A percentile compares a stretch with the other conserved stretches of the same genome.
Evolutionary conservation across 2,113 vertebrate genomes (phyloP).

Genomic region (Malurus melanocephalus): DNA sequence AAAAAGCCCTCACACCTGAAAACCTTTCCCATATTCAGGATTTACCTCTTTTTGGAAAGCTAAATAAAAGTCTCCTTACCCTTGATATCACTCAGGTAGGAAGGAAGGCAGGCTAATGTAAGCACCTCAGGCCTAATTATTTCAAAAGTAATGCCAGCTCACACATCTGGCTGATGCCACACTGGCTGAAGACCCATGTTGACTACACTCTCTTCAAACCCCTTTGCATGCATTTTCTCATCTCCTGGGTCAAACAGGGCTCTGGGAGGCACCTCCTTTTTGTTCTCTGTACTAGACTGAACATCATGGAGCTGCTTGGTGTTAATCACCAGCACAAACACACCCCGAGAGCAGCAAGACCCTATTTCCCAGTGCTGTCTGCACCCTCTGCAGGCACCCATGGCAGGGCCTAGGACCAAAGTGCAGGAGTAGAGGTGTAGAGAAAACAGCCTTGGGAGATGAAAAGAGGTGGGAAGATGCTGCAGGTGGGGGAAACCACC

Average conservation of each 20-base stretch:
- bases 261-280: not conserved
- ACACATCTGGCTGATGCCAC: not conserved
- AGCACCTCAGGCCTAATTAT: not conserved
- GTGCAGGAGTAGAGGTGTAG: rapidly evolving
- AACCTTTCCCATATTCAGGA: not conserved
- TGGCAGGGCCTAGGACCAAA: not conserved
- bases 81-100: not conserved
- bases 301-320: not conserved
- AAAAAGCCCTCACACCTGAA: rapidly evolving
- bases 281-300: not conserved
- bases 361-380: too few relatives aligned
- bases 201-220: not conserved
- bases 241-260: not conserved
- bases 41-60: not conserved
- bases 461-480: not conserved
- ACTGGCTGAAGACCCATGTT: not conserved
- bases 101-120: not conserved
- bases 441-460: not conserved
- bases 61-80: not conserved
- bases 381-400: rapidly evolving
- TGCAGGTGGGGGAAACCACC: not conserved
- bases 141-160: not conserved
- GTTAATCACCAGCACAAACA: not conserved
- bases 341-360: not conserved
- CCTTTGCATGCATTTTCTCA: not conserved